phyloP scores from a whole-genome alignment of 2,113 vertebrate species.

The Lepisosteus oculatus region DNA sequence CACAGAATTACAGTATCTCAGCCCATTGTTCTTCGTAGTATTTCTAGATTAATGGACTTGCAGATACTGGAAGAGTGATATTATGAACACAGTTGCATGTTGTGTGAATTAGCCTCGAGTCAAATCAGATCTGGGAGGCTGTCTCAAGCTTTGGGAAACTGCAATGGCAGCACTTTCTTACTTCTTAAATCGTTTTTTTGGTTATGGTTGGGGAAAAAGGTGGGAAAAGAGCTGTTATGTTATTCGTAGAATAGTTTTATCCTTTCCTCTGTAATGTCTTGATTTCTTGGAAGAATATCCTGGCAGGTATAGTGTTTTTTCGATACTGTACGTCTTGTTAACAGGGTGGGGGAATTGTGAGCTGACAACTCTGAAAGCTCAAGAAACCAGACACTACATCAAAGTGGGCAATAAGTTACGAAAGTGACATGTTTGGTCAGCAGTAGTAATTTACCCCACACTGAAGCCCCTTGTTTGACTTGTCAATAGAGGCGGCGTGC shows the following conservation, averaged over 20 bases:
- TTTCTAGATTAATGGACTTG: no score
- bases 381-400: slow-evolving; percentile 31
- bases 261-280: no score
- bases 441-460: slow-evolving; percentile 42
- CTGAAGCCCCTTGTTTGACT: slow-evolving; percentile 42
- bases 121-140: background rate
- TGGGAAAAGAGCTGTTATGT: no score
- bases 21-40: no score
- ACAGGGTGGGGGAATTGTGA: slow-evolving; percentile 13
- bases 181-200: no score
- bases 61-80: background rate
- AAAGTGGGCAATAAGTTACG: slow-evolving; percentile 34
- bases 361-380: slow-evolving; percentile 14
- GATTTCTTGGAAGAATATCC: no score
- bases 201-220: no score
- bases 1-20: no score
- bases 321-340: no score
- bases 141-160: background rate
- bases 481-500: slow-evolving; percentile 39
- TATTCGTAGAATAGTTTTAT: no score
- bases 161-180: no score
- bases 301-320: no score
- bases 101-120: background rate
- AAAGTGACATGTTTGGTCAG: slow-evolving; percentile 50
- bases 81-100: background rate